These are phyloP conservation scores for Lepus townsendii DNA, from an alignment of 2,797 vertebrate genomes.

Conservation along the genomic window DNA sequence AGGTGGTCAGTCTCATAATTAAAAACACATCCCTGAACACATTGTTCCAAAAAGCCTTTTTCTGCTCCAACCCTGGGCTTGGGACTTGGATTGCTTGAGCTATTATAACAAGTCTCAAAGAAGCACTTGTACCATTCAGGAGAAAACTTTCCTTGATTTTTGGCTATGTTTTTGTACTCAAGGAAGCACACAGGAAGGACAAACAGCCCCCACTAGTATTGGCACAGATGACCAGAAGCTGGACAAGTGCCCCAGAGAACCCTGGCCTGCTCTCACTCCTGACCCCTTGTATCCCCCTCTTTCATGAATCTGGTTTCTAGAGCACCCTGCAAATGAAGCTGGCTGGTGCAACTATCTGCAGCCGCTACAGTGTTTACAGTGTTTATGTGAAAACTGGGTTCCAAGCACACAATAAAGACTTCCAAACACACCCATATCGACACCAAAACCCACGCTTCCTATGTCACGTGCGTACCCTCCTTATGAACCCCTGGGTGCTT, in stretches of 20 bases:
- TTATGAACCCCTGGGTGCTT: neutral
- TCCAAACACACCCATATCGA: neutral
- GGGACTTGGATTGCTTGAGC: conserved; percentile 54
- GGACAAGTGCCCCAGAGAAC: conserved; percentile 60
- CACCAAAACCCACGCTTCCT: neutral
- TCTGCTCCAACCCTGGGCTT: conserved; percentile 55
- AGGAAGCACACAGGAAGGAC: conserved; percentile 80
- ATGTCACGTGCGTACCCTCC: neutral
- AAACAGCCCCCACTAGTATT: conserved; percentile 32
- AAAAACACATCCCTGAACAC: conserved; percentile 72
- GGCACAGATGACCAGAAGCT: conserved; percentile 54
- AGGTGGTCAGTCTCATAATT: conserved; percentile 64
- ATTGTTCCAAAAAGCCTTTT: conserved; percentile 71
- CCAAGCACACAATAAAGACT: neutral
- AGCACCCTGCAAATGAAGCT: neutral
- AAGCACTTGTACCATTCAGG: conserved; percentile 69
- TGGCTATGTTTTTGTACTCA: conserved; percentile 62
- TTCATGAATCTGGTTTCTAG: neutral
- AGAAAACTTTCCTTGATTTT: conserved; percentile 65
- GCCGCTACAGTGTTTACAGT: neutral
- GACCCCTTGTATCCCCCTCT: neutral
- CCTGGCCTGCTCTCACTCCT: neutral
- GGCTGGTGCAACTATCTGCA: neutral
- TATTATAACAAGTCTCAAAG: conserved; percentile 67
- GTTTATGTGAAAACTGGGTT: neutral